A percentile compares a stretch with the other conserved stretches of the same genome.
Conservation (phyloP, 2,888 invertebrate species). For the Branchellion lobata region DNA sequence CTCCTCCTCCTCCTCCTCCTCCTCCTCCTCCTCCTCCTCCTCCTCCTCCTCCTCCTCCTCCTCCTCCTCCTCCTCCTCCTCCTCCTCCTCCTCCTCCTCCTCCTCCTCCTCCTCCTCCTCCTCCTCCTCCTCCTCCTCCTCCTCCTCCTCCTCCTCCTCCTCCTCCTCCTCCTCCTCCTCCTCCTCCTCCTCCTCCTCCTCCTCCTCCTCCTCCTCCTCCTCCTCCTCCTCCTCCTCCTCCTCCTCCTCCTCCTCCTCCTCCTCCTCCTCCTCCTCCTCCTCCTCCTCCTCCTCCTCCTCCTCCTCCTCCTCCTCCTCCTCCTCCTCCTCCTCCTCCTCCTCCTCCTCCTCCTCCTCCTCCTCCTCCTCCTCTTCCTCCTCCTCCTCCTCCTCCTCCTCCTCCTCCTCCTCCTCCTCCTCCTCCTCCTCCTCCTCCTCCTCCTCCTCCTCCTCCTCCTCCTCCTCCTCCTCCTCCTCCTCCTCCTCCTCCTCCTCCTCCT, state of each 20-base stretch:
- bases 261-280: not conserved
- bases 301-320: not conserved
- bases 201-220: not conserved
- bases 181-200: not conserved
- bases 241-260: not conserved
- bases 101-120: conserved; percentile 16
- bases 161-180: conserved; percentile 3
- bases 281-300: not conserved
- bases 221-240: not conserved
- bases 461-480: conserved; percentile 7
- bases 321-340: conserved; percentile 25
- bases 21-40: conserved; percentile 15
- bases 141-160: not conserved
- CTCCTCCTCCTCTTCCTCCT: not conserved
- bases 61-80: conserved; percentile 12
- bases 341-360: conserved; percentile 3
- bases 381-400: not conserved
- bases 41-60: conserved; percentile 29
- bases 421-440: not conserved
- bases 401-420: not conserved
- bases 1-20: conserved; percentile 13
- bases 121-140: not conserved
- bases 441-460: conserved; percentile 15
- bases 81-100: conserved; percentile 13
- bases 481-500: not conserved